phyloP scores from a whole-genome alignment of 2,797 vertebrate species.

The Malurus splendens region DNA sequence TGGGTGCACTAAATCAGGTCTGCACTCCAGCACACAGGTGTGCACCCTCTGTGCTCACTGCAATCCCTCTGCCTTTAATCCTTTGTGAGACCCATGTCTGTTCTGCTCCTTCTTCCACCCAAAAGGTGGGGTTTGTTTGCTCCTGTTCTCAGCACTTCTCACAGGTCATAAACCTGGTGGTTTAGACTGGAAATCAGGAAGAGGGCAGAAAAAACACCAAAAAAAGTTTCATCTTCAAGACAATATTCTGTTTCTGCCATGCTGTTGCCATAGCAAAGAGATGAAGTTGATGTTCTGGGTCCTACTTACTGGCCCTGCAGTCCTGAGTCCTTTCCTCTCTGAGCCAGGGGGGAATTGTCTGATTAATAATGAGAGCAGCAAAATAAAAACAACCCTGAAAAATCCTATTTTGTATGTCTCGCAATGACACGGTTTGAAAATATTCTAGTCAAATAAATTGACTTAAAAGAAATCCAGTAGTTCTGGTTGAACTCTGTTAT shows the following conservation, averaged over 20 bases:
- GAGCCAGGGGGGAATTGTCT: not conserved
- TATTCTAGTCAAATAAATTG: not conserved
- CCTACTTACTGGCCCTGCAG: not conserved
- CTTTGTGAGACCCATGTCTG: accelerated
- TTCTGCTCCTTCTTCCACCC: not conserved
- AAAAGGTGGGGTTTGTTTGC: not conserved
- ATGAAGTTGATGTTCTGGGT: not conserved
- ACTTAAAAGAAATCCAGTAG: not conserved
- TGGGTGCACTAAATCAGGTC: not conserved
- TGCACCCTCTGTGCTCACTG: not conserved
- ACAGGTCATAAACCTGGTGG: not conserved
- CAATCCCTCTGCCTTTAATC: not conserved
- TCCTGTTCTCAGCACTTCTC: not conserved
- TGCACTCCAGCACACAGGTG: not conserved
- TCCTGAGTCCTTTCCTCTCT: not conserved
- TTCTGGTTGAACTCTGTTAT: not conserved
- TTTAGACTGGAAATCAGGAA: not conserved
- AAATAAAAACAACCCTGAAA: slow-evolving; percentile 9
- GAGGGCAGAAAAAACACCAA: not conserved
- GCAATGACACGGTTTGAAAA: not conserved
- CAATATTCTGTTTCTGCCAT: not conserved
- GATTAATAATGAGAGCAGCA: not conserved
- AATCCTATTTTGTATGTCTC: not conserved
- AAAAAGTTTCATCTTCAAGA: not conserved
- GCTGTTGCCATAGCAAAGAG: not conserved